These are phyloP conservation scores for Ptilodon capucinus DNA, from an alignment of 2,888 invertebrate genomes.

Conservation along the genomic window DNA sequence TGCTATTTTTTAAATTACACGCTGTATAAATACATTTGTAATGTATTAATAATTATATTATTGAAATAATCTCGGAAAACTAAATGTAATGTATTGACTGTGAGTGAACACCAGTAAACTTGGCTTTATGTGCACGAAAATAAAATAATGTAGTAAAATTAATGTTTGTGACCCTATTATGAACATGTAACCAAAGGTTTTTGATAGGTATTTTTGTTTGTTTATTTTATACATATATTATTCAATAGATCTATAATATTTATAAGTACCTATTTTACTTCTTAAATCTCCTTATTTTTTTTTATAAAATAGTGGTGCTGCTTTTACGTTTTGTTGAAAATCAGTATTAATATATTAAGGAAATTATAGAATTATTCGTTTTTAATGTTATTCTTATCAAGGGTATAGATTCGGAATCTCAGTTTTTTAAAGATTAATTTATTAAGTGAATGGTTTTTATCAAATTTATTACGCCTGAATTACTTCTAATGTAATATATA, in stretches of 20 bases:
- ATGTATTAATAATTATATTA: too few relatives aligned
- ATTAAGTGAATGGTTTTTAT: neutral
- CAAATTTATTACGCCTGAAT: neutral
- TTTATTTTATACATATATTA: conserved; percentile 12
- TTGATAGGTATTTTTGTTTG: conserved; percentile 4
- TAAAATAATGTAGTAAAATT: too few relatives aligned
- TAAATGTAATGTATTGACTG: too few relatives aligned
- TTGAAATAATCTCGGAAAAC: too few relatives aligned
- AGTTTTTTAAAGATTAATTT: conserved; percentile 3
- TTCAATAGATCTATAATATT: conserved; percentile 4
- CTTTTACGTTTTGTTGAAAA: conserved; percentile 35
- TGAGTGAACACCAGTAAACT: too few relatives aligned
- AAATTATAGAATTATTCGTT: conserved; percentile 35
- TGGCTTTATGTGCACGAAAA: too few relatives aligned
- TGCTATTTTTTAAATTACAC: too few relatives aligned
- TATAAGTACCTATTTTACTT: conserved; percentile 10
- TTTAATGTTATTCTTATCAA: conserved; percentile 45
- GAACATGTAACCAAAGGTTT: conserved; percentile 15
- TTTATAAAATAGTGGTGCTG: conserved; percentile 28
- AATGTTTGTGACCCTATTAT: too few relatives aligned
- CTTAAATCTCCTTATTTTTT: conserved; percentile 5
- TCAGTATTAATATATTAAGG: conserved; percentile 60
- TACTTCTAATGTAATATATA: neutral
- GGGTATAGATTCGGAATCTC: conserved; percentile 33
- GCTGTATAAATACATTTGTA: too few relatives aligned